Evolutionary conservation across 30 jellyfish, hydroid and myxozoan genomes (phyloP).

Genomic region (Hydractinia symbiolongicarpus): DNA sequence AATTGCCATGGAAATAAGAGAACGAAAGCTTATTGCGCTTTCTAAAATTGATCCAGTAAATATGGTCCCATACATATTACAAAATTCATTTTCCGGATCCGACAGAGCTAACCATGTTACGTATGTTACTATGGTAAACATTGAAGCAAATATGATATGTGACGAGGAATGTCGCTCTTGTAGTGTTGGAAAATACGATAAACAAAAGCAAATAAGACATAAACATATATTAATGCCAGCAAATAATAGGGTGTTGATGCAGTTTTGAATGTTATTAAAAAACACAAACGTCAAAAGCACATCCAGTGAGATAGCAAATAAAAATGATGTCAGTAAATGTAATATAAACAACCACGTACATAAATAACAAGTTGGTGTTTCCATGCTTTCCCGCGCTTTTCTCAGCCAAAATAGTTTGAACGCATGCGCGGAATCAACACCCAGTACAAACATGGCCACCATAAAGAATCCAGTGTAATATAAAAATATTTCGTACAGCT

Average conservation of each 20-base stretch:
- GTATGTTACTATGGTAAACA: constrained; percentile 48
- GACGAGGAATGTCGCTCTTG: constrained; percentile 58
- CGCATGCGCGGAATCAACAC: constrained; percentile 70
- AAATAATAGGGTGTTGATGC: constrained; percentile 53
- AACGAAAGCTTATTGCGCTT: constrained; percentile 62
- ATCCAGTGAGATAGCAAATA: constrained; percentile 79
- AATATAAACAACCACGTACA: constrained; percentile 94
- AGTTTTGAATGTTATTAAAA: constrained; percentile 58
- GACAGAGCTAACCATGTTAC: constrained; percentile 92
- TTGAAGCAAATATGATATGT: constrained; percentile 63
- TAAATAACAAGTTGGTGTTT: constrained; percentile 84
- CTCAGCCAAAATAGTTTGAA: constrained; percentile 78
- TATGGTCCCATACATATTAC: constrained; percentile 88
- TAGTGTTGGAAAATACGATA: constrained; percentile 57
- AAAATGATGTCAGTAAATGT: constrained; percentile 68
- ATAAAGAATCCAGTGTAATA: constrained; percentile 42
- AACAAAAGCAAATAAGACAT: constrained; percentile 55
- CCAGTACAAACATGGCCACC: constrained; percentile 39
- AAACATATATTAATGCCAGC: constrained; percentile 49
- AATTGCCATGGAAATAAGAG: constrained; percentile 40
- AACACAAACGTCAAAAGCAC: constrained; percentile 72
- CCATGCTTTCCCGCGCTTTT: constrained; percentile 53
- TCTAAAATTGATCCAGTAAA: constrained; percentile 77
- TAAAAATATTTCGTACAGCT: constrained; percentile 45
- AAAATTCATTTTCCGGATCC: constrained; percentile 83